Evolutionary conservation across 2,113 vertebrate genomes (phyloP).

Genomic region (Scalopus aquaticus): DNA sequence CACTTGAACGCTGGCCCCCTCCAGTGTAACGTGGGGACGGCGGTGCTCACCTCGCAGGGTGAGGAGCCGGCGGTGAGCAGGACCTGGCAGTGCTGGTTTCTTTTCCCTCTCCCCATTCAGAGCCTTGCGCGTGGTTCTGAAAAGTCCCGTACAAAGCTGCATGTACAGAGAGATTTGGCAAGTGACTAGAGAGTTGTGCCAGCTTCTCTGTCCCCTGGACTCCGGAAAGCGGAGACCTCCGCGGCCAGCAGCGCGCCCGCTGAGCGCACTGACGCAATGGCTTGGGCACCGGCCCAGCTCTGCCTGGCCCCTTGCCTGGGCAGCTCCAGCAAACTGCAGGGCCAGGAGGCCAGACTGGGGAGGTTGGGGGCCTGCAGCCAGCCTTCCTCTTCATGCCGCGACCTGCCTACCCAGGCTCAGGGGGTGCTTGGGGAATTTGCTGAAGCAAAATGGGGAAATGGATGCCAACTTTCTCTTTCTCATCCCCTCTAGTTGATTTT

Average conservation of each 20-base stretch:
- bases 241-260: conserved; percentile 38
- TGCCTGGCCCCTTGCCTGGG: conserved; percentile 54
- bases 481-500: background rate
- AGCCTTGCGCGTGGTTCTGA: background rate
- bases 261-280: conserved; percentile 66
- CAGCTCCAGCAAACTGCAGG: background rate
- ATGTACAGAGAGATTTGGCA: conserved; percentile 25
- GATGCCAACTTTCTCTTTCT: background rate
- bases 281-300: conserved; percentile 63
- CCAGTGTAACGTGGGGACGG: background rate
- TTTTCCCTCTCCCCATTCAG: background rate
- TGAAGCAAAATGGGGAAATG: background rate
- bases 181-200: background rate
- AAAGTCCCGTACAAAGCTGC: background rate
- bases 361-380: background rate
- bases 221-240: conserved; percentile 72
- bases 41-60: background rate
- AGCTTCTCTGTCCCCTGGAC: conserved; percentile 25
- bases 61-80: background rate
- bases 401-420: background rate
- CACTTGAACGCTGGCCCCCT: too few species aligned
- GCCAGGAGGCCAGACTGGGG: conserved; percentile 1
- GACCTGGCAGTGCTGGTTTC: background rate
- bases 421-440: background rate
- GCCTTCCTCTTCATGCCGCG: background rate